Evolutionary conservation across 2,113 vertebrate genomes (phyloP), one percentile per base, ranked within the genome.

Genomic region (Brachionichthys hirsutus): DNA sequence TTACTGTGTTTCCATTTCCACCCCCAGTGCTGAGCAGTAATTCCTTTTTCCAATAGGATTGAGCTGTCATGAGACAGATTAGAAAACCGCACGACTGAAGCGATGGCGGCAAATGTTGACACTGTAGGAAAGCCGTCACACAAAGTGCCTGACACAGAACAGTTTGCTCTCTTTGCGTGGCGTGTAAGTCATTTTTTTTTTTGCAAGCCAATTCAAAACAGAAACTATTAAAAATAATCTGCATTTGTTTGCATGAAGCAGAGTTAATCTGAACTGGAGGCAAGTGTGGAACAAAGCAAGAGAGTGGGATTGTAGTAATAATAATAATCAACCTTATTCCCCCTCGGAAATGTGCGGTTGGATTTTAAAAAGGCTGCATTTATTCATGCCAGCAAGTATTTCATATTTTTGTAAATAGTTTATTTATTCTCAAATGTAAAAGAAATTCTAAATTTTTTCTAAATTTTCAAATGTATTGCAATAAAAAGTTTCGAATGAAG

Each of bases 31-130:
- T 35, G 18, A 10, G 56, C 62, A 43, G 43, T 60, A 62, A 73
- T 68, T 67, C 36, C 44, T 81, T 76, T n/a, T 82, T 80, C 77
- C 75, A 77, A 45, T 45, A 65, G 54, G 40, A 67, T 12, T 36
- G 48, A 75, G 54, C 54, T 43, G 67, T 70, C 64, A 58, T 59
- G 62, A 56, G 20, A 54, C 54, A 45, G 57, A 73, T 80, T 68
- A 63, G 60, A 62, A n/a, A 41, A 40, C 24, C 3, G 24, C 24
- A 30, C 24, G 24, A 11, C 67, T 60, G 56, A 61, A 67, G 63
- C n/a, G 3, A 54, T n/a, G 52, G 70, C 54, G 17, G 52, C 13
- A 10, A 7, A 36, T 72, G 58, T 50, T 22, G 22, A 67, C 42
- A 49, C 49, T 24, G 19, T 4, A 41, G 66, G 18, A 36, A 40